Base-by-base conservation (phyloP, 2,888 invertebrate species). In the Criorhina ranunculi region DNA sequence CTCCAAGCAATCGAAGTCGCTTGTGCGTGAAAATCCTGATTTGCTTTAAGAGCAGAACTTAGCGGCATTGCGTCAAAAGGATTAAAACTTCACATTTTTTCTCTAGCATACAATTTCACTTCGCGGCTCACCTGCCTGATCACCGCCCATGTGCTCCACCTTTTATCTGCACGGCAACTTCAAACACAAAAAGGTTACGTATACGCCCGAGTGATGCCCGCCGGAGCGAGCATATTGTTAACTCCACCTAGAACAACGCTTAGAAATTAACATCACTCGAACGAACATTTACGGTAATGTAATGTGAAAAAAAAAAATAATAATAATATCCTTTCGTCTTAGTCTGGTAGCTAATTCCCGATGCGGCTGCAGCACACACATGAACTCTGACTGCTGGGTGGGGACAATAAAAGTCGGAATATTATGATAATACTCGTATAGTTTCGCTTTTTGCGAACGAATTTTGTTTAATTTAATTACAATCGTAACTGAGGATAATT, bases 381-480 rank as follows among this genome's bases (percentile, higher is more conserved):
- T 12, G n/a, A 12, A 60, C 11, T n/a, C n/a, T 1, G 6, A 4
- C 24, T 19, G n/a, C 17, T 5, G 15, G 31, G 37, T 19, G 12
- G 33, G 8, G 19, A 24, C 40, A 51, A 60, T 72, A 77, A 77
- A 64, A 49, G 11, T 46, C 51, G 55, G 57, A 59, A 82, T 67
- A 67, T 75, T 67, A 75, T 46, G 37, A 72, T 69, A 69, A 46
- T 49, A 33, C 60, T 70, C 66, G 53, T 33, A 67, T 73, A 79
- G 78, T 83, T 83, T 67, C 44, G 53, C 72, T 67, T 79, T 75
- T 85, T 85, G 69, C 62, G 15, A 69, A 53, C 59, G 70, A 80
- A 76, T 85, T 83, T 76, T 70, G 85, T 85, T 85, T 85, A 85
- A 85, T 80, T 85, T 85, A 85, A 85, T 85, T 80, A 70, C 80